These are phyloP conservation scores for Polietes domitor DNA, from an alignment of 2,888 invertebrate genomes.

Conservation along the genomic window DNA sequence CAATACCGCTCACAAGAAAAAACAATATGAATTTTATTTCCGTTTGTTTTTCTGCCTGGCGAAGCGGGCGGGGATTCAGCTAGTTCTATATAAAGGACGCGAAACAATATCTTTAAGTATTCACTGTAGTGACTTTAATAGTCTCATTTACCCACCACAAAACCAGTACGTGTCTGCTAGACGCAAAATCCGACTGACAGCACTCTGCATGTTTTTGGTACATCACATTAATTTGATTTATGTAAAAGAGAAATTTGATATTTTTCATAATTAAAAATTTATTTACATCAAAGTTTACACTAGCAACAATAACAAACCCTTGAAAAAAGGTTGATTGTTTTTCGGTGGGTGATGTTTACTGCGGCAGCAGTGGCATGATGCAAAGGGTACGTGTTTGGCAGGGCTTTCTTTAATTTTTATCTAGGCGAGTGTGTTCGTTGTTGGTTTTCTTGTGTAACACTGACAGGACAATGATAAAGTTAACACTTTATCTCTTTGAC, in stretches of 20 bases:
- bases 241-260: slow-evolving; percentile 14
- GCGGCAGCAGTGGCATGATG: background rate
- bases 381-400: background rate
- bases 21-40: no score
- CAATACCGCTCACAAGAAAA: no score
- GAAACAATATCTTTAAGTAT: no score
- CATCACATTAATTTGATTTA: slow-evolving; percentile 45
- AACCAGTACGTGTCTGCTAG: no score
- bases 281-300: slow-evolving; percentile 5
- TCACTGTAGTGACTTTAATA: no score
- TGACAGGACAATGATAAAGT: background rate
- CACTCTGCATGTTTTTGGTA: background rate
- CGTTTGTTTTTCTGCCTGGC: no score
- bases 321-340: background rate
- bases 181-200: background rate
- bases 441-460: background rate
- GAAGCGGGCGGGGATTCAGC: no score
- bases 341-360: background rate
- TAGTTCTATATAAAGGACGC: no score
- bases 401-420: background rate
- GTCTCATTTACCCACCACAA: no score
- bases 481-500: slow-evolving; percentile 1
- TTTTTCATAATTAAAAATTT: slow-evolving; percentile 1
- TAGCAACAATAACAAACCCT: background rate
- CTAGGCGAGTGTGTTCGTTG: background rate